These are phyloP conservation scores for Cryptosula pallasiana DNA, from an alignment of 2,888 invertebrate genomes.

Conservation along the genomic window DNA sequence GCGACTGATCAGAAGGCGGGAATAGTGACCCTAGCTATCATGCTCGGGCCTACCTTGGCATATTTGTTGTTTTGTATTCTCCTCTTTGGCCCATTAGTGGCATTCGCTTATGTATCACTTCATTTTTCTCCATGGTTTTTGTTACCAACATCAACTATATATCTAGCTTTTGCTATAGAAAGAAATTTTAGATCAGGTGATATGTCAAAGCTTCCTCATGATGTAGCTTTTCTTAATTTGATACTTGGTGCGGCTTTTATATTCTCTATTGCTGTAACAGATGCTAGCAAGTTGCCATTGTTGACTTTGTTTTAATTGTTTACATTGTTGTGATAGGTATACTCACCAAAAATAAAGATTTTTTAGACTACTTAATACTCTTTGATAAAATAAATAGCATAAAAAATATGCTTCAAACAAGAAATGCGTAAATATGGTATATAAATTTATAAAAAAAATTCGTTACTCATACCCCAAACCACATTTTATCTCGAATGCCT, in stretches of 20 bases:
- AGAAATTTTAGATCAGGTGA: slow-evolving; percentile 76
- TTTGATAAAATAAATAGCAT: no score
- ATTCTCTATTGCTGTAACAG: slow-evolving; percentile 58
- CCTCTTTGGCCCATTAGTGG: slow-evolving; percentile 75
- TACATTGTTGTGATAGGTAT: no score
- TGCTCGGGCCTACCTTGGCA: slow-evolving; percentile 84
- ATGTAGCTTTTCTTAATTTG: slow-evolving; percentile 83
- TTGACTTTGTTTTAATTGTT: not conserved
- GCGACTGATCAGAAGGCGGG: slow-evolving; percentile 82
- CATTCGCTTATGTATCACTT: slow-evolving; percentile 74
- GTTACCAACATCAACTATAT: slow-evolving; percentile 78
- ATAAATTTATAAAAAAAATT: no score
- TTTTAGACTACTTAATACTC: no score
- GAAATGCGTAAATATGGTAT: no score
- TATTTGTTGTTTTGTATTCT: slow-evolving; percentile 84
- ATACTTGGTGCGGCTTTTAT: slow-evolving; percentile 86
- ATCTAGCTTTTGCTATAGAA: slow-evolving; percentile 82
- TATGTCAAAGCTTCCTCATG: slow-evolving; percentile 75
- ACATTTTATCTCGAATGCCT: no score
- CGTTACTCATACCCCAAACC: no score
- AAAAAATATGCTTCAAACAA: no score
- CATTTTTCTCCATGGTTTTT: slow-evolving; percentile 83
- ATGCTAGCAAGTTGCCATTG: slow-evolving; percentile 25
- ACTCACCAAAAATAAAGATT: no score
- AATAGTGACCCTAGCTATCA: slow-evolving; percentile 88